Evolutionary conservation across 1,140 invertebrate species (phyloP), one percentile per base, ranked within the genome.

Genomic region (Hylaeus volcanicus): DNA sequence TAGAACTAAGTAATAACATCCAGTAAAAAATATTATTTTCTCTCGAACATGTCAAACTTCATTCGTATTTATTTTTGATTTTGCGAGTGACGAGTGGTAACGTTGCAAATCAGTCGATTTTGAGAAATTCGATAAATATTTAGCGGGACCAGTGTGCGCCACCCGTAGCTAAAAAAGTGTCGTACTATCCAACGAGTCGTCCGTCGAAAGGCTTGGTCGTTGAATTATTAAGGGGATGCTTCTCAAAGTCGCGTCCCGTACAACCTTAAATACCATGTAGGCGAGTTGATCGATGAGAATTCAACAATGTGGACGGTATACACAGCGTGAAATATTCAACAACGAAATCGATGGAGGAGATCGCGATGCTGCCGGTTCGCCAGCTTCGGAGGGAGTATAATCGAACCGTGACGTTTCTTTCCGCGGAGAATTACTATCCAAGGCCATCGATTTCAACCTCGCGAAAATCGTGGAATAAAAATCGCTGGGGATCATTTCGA

Each of bases 221-320:
- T 74, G 61, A 74, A 79, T 79, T 65, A 79, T 74, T 65, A 58
- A 74, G 2, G 3, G 70, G 14, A 66, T 66, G 77, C 39, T 74
- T 58, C 51, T 73, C 55, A 73, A 73, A 73, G 60, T 53, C 61
- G 37, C 6, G 60, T 56, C 37, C 69, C 26, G 60, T 14, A 26
- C 65, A n/a, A 15, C 41, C 37, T 58, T 65, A 74, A 74, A 55
- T 74, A 66, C 48, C 61, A 43, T 26, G 4, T n/a, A 6, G 45
- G 5, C 55, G 8, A 15, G 5, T 14, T 66, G 71, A 79, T 65
- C 77, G 61, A 79, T 74, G 43, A 6, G 12, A 79, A 74, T 74
- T 74, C 2, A 74, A 74, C 53, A 79, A 74, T 51, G 61, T 74
- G 15, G 71, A 43, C 15, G 71, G 63, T 56, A 58, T 26, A 65